Evolutionary conservation across 2,113 vertebrate genomes (phyloP), one percentile per base, ranked within the genome.

Genomic region (Amphilophus citrinellus): DNA sequence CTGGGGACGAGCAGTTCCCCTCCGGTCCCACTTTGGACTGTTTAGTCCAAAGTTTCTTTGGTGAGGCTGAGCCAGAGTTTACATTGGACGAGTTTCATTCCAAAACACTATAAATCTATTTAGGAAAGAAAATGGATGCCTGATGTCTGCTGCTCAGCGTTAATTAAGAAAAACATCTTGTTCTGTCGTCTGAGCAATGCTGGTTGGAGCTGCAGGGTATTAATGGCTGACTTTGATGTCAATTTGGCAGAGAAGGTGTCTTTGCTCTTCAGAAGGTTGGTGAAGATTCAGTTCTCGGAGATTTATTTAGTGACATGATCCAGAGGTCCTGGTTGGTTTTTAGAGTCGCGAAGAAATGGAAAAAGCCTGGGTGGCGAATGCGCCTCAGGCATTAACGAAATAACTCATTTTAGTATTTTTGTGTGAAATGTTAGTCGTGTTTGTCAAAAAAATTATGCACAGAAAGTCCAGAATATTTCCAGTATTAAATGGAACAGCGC

Each of bases 31-130:
- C 80, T 68, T 37, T 79, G 79, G 57, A 82, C 84, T 73, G 62
- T 86, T 88, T 82, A 73, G 78, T 82, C 77, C 79, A 42, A 27
- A 77, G 14, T 78, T 13, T 79, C 61, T 71, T 83, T 44, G 84
- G 32, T 13, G 56, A 47, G 42, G 73, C 63, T 7, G 6, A 35
- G 66, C 42, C 75, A 10, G 30, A 65, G 89, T 87, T 89, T 88
- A 88, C 77, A 8, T 61, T 82, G 77, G 77, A 85, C 2, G 39
- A 27, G 30, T 53, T 83, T 82, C 76, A 73, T 59, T 82, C 84
- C 88, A 61, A 87, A 91, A 85, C 86, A 76, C 61, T 11, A 39
- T 63, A 85, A 87, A 86, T 91, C 83, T 84, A 87, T 91, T 87
- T 84, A 82, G 86, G 82, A 92, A 78, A 80, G 79, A 80, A 91